phyloP scores from a whole-genome alignment of 2,797 vertebrate species.

The Lutjanus argentimaculatus region DNA sequence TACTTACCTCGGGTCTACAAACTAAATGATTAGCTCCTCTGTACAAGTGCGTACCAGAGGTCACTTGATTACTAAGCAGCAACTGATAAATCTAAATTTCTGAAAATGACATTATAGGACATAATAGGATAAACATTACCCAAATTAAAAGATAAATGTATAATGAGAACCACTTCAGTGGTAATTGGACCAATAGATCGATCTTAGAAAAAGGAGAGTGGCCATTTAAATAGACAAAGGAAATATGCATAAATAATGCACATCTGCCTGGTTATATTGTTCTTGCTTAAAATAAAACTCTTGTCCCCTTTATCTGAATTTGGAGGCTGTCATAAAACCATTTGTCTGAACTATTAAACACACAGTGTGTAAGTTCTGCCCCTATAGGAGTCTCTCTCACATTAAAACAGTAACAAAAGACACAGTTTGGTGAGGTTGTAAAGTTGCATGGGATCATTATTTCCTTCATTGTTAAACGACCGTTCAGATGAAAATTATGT shows the following conservation, averaged over 20 bases:
- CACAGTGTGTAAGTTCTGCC: too few species aligned
- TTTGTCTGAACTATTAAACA: constrained; percentile 7
- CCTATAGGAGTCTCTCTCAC: too few species aligned
- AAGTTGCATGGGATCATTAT: too few species aligned
- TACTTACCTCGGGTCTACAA: constrained; percentile 24
- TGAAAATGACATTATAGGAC: background rate
- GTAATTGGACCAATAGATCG: constrained; percentile 3
- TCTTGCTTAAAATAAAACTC: background rate
- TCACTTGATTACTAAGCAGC: constrained; percentile 26
- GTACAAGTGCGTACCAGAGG: constrained; percentile 4
- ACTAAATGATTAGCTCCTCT: constrained; percentile 28
- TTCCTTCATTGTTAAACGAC: too few species aligned
- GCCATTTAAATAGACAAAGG: background rate
- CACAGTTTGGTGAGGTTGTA: too few species aligned
- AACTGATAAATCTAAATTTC: constrained; percentile 1
- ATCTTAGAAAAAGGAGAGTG: background rate
- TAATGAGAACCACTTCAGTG: background rate
- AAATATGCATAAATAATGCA: background rate
- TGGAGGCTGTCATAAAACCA: background rate
- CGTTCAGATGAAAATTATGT: too few species aligned
- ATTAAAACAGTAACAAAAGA: too few species aligned
- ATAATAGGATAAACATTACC: background rate
- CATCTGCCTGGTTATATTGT: background rate
- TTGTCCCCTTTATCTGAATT: constrained; percentile 1
- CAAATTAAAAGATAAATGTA: constrained; percentile 3